phyloP scores from a whole-genome alignment of 2,888 invertebrate genomes.

The Halictus quadricinctus region DNA sequence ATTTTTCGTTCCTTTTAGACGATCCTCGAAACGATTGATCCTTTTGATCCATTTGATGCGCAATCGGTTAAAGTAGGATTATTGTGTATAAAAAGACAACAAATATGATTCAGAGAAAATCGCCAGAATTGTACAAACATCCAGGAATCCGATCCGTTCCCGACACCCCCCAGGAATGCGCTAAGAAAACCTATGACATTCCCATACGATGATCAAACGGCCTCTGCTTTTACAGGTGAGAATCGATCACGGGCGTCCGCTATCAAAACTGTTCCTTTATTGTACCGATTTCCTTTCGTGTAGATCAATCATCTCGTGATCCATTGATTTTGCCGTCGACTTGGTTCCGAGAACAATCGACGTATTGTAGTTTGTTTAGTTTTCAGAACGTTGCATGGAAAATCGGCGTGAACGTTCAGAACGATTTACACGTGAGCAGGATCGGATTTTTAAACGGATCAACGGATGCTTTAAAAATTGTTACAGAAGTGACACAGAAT shows the following conservation, averaged over 20 bases:
- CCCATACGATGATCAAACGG: slow-evolving; percentile 61
- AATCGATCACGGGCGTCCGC: slow-evolving; percentile 64
- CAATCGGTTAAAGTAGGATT: neutral
- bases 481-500: neutral
- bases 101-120: neutral
- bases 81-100: neutral
- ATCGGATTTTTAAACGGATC: neutral
- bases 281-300: slow-evolving; percentile 41
- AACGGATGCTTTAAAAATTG: neutral
- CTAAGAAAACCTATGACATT: slow-evolving; percentile 51
- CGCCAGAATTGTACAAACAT: slow-evolving; percentile 39
- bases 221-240: slow-evolving; percentile 68
- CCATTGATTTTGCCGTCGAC: slow-evolving; percentile 36
- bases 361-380: slow-evolving; percentile 16
- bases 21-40: neutral
- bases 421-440: neutral
- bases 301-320: slow-evolving; percentile 42
- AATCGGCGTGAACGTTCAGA: neutral
- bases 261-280: slow-evolving; percentile 71
- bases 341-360: slow-evolving; percentile 30
- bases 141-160: neutral
- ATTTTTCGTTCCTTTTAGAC: too few species aligned
- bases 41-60: too few species aligned
- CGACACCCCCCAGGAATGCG: slow-evolving; percentile 35
- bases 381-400: neutral